Percentiles rank a stretch among this genome's conserved stretches.
Evolutionary conservation across 2,888 invertebrate genomes (phyloP).

Genomic region (Heliconius hortense): DNA sequence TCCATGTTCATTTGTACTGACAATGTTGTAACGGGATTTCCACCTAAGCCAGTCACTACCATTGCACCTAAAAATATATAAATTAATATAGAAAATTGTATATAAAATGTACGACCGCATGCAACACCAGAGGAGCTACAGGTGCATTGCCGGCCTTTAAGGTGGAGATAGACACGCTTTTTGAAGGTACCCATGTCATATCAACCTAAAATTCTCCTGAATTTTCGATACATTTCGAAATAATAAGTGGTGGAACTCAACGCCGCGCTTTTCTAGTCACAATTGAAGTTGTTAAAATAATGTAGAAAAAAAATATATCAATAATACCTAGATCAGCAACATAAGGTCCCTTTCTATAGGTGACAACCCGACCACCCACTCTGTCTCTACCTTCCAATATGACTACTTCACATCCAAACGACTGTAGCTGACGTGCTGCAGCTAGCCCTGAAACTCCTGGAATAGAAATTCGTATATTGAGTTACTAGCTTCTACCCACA

Average conservation of each 20-base stretch:
- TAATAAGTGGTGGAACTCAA: neutral
- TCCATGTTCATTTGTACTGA: conserved; percentile 99
- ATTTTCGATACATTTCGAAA: no score
- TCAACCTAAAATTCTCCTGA: no score
- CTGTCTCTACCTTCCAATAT: conserved; percentile 94
- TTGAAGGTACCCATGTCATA: no score
- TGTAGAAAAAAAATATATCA: neutral
- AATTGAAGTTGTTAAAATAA: neutral
- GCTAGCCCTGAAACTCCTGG: conserved; percentile 96
- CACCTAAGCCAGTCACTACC: conserved; percentile 98
- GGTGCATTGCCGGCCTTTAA: no score
- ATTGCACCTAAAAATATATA: conserved; percentile 87
- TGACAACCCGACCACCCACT: conserved; percentile 98
- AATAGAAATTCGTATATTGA: conserved; percentile 27
- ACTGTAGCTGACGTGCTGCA: conserved; percentile 96
- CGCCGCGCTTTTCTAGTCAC: neutral
- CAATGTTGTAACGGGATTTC: conserved; percentile 97
- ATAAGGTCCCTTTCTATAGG: conserved; percentile 94
- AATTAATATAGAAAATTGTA: neutral
- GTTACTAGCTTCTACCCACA: no score
- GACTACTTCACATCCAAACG: conserved; percentile 97
- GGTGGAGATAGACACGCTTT: no score
- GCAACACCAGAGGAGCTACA: no score
- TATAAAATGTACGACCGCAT: no score
- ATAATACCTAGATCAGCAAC: conserved; percentile 84